phyloP scores from a whole-genome alignment of 1,140 invertebrate species.

The Vanessa atalanta region DNA sequence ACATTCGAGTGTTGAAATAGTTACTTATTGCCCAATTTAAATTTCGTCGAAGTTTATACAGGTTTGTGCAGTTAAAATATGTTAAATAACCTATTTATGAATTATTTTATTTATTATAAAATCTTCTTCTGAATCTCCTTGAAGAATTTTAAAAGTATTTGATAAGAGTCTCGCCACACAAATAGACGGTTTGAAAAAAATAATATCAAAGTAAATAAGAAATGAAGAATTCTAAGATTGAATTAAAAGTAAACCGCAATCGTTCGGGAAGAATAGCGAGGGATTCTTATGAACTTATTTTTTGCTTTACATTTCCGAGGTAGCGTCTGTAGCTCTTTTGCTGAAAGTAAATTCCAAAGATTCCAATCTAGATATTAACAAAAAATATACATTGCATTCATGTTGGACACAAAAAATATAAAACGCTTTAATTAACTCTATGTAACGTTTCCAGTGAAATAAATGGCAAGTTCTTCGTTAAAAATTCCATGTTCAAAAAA shows the following conservation, averaged over 20 bases:
- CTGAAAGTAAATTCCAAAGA: conserved; percentile 73
- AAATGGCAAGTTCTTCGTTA: too few relatives aligned
- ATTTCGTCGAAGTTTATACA: too few relatives aligned
- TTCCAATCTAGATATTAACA: conserved; percentile 39
- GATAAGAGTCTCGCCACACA: background rate
- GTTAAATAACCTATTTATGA: too few relatives aligned
- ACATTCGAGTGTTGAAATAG: too few relatives aligned
- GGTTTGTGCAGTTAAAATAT: too few relatives aligned
- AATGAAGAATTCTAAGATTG: conserved; percentile 24
- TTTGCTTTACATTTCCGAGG: conserved; percentile 58
- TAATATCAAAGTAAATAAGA: conserved; percentile 19
- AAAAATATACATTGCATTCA: background rate
- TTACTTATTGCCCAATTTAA: too few relatives aligned
- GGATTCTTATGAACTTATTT: conserved; percentile 49
- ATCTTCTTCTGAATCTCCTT: background rate
- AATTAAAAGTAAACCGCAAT: conserved; percentile 30
- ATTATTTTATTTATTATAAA: too few relatives aligned
- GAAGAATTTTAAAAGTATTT: conserved; percentile 1
- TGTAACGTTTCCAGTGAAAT: too few relatives aligned
- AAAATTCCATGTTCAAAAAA: too few relatives aligned
- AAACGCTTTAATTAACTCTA: too few relatives aligned
- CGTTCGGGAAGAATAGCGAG: conserved; percentile 41
- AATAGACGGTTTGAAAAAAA: conserved; percentile 4
- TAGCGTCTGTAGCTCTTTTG: conserved; percentile 62
- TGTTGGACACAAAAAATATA: too few relatives aligned